phyloP scores from a whole-genome alignment of 2,888 invertebrate species.

The Ligdia adustata region DNA sequence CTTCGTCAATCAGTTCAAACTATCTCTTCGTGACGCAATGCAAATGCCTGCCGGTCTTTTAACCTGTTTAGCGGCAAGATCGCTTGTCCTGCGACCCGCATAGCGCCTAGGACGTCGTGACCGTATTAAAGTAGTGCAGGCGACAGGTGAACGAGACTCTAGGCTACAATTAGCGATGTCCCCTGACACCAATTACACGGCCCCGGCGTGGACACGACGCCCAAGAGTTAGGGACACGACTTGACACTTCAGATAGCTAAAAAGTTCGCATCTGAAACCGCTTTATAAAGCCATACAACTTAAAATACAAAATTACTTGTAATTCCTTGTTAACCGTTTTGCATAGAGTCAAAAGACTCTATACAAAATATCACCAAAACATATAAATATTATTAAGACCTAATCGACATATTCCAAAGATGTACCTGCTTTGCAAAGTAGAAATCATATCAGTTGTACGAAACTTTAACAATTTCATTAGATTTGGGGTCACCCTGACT shows the following conservation, averaged over 20 bases:
- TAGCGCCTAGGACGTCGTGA: slow-evolving; percentile 39
- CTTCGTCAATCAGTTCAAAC: not conserved
- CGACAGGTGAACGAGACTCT: slow-evolving; percentile 62
- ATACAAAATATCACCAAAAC: no score
- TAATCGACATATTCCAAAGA: no score
- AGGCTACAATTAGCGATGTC: slow-evolving; percentile 62
- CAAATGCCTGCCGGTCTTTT: not conserved
- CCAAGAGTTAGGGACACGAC: slow-evolving; percentile 18
- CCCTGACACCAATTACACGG: slow-evolving; percentile 66
- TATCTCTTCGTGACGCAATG: not conserved
- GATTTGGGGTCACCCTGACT: no score
- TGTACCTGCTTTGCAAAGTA: no score
- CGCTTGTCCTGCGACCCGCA: slow-evolving; percentile 4
- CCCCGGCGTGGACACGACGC: slow-evolving; percentile 25
- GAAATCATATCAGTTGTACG: no score
- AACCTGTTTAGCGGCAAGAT: slow-evolving; percentile 1
- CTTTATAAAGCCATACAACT: no score
- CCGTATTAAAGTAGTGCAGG: slow-evolving; percentile 53
- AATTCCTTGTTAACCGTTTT: no score
- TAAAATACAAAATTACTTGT: no score
- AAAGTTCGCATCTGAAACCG: no score
- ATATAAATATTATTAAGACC: no score
- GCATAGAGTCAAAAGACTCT: no score
- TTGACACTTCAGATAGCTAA: slow-evolving; percentile 30
- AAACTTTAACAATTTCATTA: no score